A percentile compares a stretch with the other conserved stretches of the same genome.
phyloP scores from a whole-genome alignment of 2,888 invertebrate genomes.

The Drosophila peninsularis region DNA sequence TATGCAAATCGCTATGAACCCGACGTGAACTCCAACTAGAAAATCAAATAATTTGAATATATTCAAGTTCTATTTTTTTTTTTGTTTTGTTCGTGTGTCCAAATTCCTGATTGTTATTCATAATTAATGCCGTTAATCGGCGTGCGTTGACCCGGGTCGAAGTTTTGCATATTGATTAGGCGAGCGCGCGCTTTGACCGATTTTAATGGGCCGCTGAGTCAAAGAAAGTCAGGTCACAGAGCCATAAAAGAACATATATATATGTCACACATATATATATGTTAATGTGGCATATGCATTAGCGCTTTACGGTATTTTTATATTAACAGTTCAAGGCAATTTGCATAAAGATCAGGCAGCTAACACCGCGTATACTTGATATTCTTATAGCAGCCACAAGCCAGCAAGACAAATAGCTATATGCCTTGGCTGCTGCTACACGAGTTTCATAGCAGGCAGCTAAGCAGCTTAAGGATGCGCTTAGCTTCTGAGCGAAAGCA shows the following conservation, averaged over 20 bases:
- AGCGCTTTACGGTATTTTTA: constrained; percentile 24
- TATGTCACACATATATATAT: neutral
- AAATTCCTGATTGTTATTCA: constrained; percentile 18
- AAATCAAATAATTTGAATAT: constrained; percentile 12
- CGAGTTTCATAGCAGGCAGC: constrained; percentile 16
- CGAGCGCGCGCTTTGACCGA: constrained; percentile 61
- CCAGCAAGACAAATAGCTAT: neutral
- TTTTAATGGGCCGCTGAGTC: constrained; percentile 35
- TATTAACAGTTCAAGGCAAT: neutral
- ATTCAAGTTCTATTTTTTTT: constrained; percentile 1
- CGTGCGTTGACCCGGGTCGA: constrained; percentile 55
- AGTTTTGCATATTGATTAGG: constrained; percentile 46
- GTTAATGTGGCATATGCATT: neutral
- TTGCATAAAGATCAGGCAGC: neutral
- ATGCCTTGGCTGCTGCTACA: neutral
- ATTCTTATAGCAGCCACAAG: neutral
- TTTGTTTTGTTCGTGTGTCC: constrained; percentile 17
- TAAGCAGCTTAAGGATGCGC: neutral
- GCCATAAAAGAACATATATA: neutral
- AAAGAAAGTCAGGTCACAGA: constrained; percentile 34
- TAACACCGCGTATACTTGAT: neutral
- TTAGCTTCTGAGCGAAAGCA: neutral
- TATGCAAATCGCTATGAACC: constrained; percentile 36
- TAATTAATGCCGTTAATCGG: constrained; percentile 36
- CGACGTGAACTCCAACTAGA: constrained; percentile 34